Evolutionary conservation across 2,797 vertebrate species (phyloP).

Genomic region (Tamandua tetradactyla): DNA sequence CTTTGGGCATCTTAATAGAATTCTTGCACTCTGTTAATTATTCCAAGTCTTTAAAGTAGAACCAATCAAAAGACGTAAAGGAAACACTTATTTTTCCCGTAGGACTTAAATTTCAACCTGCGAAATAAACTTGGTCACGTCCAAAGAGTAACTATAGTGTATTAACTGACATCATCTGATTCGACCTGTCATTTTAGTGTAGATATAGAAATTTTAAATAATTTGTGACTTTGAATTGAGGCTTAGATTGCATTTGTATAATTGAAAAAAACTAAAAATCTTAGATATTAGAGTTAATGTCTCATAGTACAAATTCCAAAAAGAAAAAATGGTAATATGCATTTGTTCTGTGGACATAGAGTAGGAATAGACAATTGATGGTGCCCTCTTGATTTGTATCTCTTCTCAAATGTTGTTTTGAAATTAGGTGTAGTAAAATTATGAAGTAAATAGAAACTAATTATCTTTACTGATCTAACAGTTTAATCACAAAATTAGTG

Average conservation of each 20-base stretch:
- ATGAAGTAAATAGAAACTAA: not conserved
- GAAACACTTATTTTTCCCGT: no score
- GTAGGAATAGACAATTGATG: not conserved
- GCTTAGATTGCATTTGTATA: not conserved
- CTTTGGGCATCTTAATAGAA: not conserved
- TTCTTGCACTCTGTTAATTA: not conserved
- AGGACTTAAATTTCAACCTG: no score
- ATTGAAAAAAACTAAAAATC: not conserved
- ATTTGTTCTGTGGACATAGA: not conserved
- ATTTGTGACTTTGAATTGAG: not conserved
- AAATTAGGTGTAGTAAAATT: not conserved
- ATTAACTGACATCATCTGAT: no score
- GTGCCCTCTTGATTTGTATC: not conserved
- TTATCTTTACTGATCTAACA: not conserved
- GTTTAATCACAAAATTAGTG: slow-evolving; percentile 24
- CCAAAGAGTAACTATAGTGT: no score
- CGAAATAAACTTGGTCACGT: no score
- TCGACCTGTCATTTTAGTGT: not conserved
- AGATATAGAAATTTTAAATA: not conserved
- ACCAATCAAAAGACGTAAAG: no score
- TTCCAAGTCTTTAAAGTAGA: no score
- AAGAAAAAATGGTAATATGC: not conserved
- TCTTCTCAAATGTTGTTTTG: not conserved
- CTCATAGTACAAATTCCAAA: not conserved
- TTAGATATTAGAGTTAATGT: not conserved